phyloP scores from a whole-genome alignment of 2,797 vertebrate genomes.

The Aselliscus stoliczkanus region DNA sequence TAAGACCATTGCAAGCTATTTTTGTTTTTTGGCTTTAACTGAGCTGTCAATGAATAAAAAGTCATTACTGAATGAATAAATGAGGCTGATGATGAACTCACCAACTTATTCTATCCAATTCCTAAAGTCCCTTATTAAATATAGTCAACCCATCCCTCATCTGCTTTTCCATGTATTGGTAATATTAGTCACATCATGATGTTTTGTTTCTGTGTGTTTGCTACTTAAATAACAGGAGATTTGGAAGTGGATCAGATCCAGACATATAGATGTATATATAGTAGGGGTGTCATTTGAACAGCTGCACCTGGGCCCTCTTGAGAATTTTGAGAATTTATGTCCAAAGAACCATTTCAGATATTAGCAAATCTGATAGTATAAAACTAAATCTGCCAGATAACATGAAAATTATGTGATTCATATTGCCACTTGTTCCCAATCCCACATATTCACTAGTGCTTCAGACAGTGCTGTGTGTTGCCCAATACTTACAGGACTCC shows the following conservation, averaged over 20 bases:
- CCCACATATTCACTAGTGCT: background rate
- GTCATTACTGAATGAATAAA: background rate
- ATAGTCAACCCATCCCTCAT: background rate
- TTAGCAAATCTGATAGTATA: background rate
- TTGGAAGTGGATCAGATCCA: background rate
- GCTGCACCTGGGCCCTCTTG: background rate
- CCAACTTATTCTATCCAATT: background rate
- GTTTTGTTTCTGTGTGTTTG: background rate
- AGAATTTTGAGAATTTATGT: background rate
- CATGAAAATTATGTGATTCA: background rate
- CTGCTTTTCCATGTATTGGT: background rate
- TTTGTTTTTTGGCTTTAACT: constrained; percentile 47
- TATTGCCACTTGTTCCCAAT: background rate
- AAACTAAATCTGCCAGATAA: background rate
- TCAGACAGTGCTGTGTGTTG: background rate
- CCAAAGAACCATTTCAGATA: background rate
- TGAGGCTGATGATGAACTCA: background rate
- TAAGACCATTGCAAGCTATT: constrained; percentile 48
- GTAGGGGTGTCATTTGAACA: background rate
- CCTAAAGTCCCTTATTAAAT: background rate
- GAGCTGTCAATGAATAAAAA: constrained; percentile 14
- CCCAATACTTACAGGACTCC: background rate
- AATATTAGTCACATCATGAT: background rate
- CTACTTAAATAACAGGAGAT: background rate
- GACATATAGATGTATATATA: background rate